Base-by-base conservation (phyloP, 2,113 vertebrate species). In the Cyprinodon brontotheroides region DNA sequence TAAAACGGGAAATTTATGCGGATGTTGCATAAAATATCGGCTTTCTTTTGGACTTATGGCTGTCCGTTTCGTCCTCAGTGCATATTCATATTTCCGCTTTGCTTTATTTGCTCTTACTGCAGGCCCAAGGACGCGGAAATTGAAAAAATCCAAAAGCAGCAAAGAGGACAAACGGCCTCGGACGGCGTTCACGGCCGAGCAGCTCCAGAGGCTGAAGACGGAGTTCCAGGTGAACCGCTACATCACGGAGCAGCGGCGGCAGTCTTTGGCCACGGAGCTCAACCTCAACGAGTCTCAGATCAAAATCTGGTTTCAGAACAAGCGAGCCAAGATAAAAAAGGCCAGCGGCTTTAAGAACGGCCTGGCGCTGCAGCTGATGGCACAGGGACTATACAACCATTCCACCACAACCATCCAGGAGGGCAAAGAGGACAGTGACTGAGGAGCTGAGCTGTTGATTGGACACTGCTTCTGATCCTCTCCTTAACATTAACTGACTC, bases 71-170 rank as follows among this genome's bases (percentile, higher is more conserved):
- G 29, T 29, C 29, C 29, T 29, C 29, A 15, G 11, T 86, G 87
- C 36, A 90, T 93, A 93, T 92, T 93, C 39, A 93, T 86, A 10
- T 90, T 77, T 61, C 87, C 83, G 77, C 68, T 91, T 9, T 78
- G 29, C 67, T 50, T 84, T 57, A 67, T 87, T 89, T 85, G 84
- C 70, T 48, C 82, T 79, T 86, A 93, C 86, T 93, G 93, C 93
- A 98, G 97, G 97, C 85, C 97, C 97, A 79, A 94, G 97, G 92
- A 97, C 96, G 81, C 95, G 97, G 86, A 98, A 97, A 90, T 93
- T 97, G 88, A 97, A 97, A 93, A 96, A 95, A 91, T 95, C 94
- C 77, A 95, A 95, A 78, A 95, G 91, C 74, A 92, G 95, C 79
- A 95, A 94, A 79, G 96, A 96, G 86, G 96, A 96, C 90, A 96